These are phyloP conservation scores for Alca torda DNA, from an alignment of 2,797 vertebrate genomes.

Conservation along the genomic window DNA sequence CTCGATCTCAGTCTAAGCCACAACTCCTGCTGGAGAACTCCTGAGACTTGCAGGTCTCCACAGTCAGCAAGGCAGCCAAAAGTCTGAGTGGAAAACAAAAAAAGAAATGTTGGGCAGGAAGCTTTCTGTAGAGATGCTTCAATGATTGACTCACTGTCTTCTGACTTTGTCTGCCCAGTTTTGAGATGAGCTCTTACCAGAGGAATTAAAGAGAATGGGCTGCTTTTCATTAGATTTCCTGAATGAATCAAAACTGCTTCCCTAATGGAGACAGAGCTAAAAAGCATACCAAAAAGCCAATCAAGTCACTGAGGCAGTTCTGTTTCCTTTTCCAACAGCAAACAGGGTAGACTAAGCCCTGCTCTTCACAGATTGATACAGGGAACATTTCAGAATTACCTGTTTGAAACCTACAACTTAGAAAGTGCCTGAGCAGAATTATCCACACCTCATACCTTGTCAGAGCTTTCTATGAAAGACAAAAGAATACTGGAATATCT, in stretches of 20 bases:
- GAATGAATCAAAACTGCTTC: not conserved
- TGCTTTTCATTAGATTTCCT: not conserved
- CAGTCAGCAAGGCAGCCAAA: constrained; percentile 14
- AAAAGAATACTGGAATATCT: not conserved
- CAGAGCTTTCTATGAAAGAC: not conserved
- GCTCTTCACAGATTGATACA: constrained; percentile 36
- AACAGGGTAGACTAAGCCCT: not conserved
- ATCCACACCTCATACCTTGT: not conserved
- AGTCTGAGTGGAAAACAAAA: constrained; percentile 14
- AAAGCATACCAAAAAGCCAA: not conserved
- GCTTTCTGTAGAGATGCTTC: not conserved
- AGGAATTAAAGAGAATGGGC: not conserved
- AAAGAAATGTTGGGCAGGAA: not conserved
- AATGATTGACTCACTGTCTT: not conserved
- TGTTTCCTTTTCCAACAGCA: not conserved
- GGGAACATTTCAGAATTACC: constrained; percentile 30
- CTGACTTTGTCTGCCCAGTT: not conserved
- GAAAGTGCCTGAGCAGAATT: not conserved
- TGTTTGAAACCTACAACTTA: not conserved
- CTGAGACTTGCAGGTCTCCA: not conserved
- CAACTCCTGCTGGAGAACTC: constrained; percentile 10
- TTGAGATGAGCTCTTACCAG: not conserved
- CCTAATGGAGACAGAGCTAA: not conserved
- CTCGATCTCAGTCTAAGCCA: constrained; percentile 30
- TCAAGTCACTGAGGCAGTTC: not conserved